Conservation (phyloP, 2,797 vertebrate species). For the Eospalax fontanierii region DNA sequence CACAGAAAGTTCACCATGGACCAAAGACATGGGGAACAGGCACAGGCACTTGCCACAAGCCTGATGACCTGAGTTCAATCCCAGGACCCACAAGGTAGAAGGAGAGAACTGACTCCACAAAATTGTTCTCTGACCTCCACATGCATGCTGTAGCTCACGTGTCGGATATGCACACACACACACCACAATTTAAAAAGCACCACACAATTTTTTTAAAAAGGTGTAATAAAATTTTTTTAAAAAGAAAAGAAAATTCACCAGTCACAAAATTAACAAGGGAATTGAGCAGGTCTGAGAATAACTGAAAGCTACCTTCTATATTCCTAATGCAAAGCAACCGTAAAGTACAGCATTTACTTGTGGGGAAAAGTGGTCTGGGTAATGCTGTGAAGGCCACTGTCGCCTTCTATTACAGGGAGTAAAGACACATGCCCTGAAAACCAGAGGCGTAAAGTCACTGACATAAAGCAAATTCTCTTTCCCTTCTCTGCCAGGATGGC, state of each 20-base stretch:
- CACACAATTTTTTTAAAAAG: neutral
- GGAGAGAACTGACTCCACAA: neutral
- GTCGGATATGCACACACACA: neutral
- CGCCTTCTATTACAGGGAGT: constrained; percentile 44
- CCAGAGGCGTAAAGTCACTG: constrained; percentile 17
- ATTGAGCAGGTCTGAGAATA: neutral
- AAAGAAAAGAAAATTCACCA: neutral
- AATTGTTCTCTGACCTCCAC: neutral
- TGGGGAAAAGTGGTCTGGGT: neutral
- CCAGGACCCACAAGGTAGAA: neutral
- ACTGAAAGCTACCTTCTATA: neutral
- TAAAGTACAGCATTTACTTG: neutral
- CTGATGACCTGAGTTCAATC: too few species aligned
- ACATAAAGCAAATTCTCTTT: constrained; percentile 11
- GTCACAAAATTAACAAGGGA: constrained; percentile 5
- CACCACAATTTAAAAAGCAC: too few species aligned
- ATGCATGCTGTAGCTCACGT: neutral
- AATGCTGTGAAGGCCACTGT: neutral
- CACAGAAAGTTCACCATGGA: neutral
- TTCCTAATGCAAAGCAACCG: neutral
- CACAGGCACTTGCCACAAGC: neutral
- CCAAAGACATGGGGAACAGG: too few species aligned
- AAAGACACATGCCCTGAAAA: neutral
- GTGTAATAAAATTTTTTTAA: neutral
- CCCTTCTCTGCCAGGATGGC: constrained; percentile 31